These are phyloP conservation scores for Griposia aprilina DNA, from an alignment of 2,888 invertebrate genomes.

Conservation along the genomic window DNA sequence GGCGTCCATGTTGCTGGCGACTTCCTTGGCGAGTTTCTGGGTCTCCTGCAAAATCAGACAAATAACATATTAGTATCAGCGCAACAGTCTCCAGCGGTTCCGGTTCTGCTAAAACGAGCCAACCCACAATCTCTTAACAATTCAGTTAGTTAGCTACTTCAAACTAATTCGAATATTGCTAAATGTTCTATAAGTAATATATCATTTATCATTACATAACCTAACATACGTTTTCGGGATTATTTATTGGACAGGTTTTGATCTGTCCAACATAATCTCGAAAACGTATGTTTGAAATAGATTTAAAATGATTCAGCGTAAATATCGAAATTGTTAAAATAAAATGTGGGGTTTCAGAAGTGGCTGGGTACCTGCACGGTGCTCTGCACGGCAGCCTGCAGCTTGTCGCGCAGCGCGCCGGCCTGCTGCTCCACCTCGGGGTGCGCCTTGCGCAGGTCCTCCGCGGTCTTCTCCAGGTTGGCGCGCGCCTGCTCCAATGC, in stretches of 20 bases:
- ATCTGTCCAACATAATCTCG: not conserved
- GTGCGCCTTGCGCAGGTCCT: conserved; percentile 83
- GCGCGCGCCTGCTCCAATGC: conserved; percentile 78
- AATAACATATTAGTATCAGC: conserved; percentile 3
- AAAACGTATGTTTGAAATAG: not conserved
- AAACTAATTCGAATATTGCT: not conserved
- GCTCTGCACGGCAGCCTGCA: conserved; percentile 79
- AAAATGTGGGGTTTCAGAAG: no score
- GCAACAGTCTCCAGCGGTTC: no score
- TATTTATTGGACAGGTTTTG: no score
- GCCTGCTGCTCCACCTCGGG: conserved; percentile 86
- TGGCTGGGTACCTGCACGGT: conserved; percentile 76
- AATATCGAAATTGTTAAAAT: no score
- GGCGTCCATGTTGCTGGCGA: conserved; percentile 79
- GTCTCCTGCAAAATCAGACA: conserved; percentile 72
- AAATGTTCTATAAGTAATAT: not conserved
- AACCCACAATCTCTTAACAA: not conserved
- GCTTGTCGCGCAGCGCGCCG: conserved; percentile 75
- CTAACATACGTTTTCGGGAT: no score
- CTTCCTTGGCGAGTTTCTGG: conserved; percentile 83
- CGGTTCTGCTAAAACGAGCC: not conserved
- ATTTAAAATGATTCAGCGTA: not conserved
- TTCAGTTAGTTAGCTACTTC: not conserved
- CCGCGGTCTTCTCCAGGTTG: conserved; percentile 77
- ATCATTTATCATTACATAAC: no score